Evolutionary conservation across 1,140 invertebrate species (phyloP).

Genomic region (Caenorhabditis tropicalis): DNA sequence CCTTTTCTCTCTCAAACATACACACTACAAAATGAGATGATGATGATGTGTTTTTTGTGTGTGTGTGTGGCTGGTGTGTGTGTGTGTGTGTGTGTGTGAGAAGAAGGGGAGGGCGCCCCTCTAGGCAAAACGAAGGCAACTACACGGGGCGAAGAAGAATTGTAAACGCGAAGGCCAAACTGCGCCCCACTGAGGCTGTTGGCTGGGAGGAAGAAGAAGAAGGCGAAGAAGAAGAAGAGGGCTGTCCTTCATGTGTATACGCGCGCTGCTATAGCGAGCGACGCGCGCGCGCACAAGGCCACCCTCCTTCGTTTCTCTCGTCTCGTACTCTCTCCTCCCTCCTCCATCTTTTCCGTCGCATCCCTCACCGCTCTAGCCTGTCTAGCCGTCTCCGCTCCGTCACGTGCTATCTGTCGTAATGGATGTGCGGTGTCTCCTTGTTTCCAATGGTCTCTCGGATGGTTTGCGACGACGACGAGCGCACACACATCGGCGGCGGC

Average conservation of each 20-base stretch:
- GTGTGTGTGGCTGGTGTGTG: neutral
- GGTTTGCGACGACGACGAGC: too few species aligned
- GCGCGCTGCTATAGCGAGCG: conserved; percentile 15
- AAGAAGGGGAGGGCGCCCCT: neutral
- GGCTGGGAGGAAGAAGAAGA: neutral
- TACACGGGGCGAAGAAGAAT: conserved; percentile 14
- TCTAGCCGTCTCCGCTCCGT: neutral
- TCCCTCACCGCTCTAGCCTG: neutral
- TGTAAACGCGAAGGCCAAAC: neutral
- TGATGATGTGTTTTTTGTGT: conserved; percentile 37
- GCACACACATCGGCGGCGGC: too few species aligned
- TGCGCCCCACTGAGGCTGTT: neutral
- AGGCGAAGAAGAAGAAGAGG: neutral
- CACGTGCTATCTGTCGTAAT: conserved; percentile 8
- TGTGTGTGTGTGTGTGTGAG: neutral
- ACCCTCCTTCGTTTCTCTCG: neutral
- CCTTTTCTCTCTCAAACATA: neutral
- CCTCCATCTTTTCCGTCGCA: neutral
- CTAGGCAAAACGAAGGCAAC: neutral
- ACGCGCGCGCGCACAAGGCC: conserved; percentile 38
- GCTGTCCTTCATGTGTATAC: conserved; percentile 28
- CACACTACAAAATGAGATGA: conserved; percentile 20
- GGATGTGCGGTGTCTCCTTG: neutral
- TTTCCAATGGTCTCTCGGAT: neutral
- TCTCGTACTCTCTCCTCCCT: neutral